These are phyloP conservation scores for Iphiclides podalirius DNA, from an alignment of 2,888 invertebrate species.

Conservation along the genomic window DNA sequence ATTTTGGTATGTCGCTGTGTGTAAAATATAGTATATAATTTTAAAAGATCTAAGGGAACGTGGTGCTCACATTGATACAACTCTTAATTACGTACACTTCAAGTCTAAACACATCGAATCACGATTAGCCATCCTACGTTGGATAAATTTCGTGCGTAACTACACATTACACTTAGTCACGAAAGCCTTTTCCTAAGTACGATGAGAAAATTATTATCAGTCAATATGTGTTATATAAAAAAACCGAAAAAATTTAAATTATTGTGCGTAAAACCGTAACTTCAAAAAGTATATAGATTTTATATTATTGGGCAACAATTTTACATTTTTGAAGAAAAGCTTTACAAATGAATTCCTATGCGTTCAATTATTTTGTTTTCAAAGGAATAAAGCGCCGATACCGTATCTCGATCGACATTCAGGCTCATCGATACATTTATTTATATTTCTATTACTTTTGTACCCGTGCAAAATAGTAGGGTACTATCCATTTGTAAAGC, in stretches of 20 bases:
- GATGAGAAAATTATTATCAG: slow-evolving; percentile 33
- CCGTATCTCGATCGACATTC: too few relatives aligned
- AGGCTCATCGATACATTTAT: too few relatives aligned
- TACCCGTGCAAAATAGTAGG: too few relatives aligned
- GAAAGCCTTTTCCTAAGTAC: slow-evolving; percentile 29
- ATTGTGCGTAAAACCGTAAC: slow-evolving; percentile 18
- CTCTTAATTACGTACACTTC: slow-evolving; percentile 12
- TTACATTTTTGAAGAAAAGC: too few relatives aligned
- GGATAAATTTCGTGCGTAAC: slow-evolving; percentile 17
- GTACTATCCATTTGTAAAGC: too few relatives aligned
- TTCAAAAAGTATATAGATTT: slow-evolving; percentile 10
- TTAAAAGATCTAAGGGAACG: slow-evolving; percentile 24
- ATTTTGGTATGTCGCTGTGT: slow-evolving; percentile 12
- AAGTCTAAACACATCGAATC: slow-evolving; percentile 1
- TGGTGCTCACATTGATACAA: slow-evolving; percentile 29
- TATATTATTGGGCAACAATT: too few relatives aligned
- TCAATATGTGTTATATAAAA: slow-evolving; percentile 28
- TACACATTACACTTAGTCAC: slow-evolving; percentile 20
- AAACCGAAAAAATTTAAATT: slow-evolving; percentile 3
- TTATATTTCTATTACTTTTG: too few relatives aligned
- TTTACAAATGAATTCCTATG: too few relatives aligned
- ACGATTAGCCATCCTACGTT: slow-evolving; percentile 9
- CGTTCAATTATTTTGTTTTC: too few relatives aligned
- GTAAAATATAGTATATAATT: slow-evolving; percentile 10
- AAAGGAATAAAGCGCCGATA: too few relatives aligned